These are phyloP conservation scores for Desmodus rotundus DNA, from an alignment of 2,113 vertebrate genomes.

Conservation along the genomic window DNA sequence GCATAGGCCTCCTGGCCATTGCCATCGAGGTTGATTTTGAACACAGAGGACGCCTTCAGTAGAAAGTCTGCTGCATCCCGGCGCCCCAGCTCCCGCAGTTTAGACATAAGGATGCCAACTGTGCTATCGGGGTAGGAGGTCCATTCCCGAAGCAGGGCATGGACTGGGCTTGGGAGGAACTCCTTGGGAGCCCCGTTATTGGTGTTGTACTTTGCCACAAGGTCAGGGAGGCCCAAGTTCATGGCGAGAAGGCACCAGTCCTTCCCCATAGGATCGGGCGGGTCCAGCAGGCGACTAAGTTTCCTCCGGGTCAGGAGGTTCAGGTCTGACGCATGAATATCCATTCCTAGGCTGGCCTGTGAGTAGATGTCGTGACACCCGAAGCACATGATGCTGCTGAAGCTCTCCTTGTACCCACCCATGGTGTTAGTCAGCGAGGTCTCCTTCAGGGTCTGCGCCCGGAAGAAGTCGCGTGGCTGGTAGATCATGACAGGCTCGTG, in stretches of 20 bases:
- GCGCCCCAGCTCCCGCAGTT: conserved; percentile 94
- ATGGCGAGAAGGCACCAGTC: conserved; percentile 99
- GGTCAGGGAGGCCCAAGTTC: conserved; percentile 94
- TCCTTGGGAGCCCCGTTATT: conserved; percentile 81
- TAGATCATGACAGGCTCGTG: conserved; percentile 97
- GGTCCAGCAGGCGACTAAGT: conserved; percentile 94
- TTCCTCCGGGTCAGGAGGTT: conserved; percentile 90
- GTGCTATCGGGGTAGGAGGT: conserved; percentile 88
- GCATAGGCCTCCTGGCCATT: conserved; percentile 87
- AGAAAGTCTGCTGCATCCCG: conserved; percentile 96
- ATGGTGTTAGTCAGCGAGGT: conserved; percentile 94
- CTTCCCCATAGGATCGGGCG: conserved; percentile 95
- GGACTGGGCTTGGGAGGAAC: conserved; percentile 88
- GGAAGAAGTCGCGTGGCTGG: conserved; percentile 97
- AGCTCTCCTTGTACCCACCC: conserved; percentile 97
- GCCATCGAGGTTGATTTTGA: conserved; percentile 91
- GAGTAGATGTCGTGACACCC: conserved; percentile 94
- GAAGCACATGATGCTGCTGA: conserved; percentile 94
- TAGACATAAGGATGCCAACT: conserved; percentile 91
- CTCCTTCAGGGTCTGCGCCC: conserved; percentile 92
- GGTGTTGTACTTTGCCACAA: conserved; percentile 93
- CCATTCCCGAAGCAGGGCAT: conserved; percentile 93
- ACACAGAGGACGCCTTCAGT: conserved; percentile 91
- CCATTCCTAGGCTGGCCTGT: conserved; percentile 89
- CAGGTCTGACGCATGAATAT: conserved; percentile 91